Conservation (phyloP, 2,797 vertebrate genomes). For the Acipenser oxyrinchus region DNA sequence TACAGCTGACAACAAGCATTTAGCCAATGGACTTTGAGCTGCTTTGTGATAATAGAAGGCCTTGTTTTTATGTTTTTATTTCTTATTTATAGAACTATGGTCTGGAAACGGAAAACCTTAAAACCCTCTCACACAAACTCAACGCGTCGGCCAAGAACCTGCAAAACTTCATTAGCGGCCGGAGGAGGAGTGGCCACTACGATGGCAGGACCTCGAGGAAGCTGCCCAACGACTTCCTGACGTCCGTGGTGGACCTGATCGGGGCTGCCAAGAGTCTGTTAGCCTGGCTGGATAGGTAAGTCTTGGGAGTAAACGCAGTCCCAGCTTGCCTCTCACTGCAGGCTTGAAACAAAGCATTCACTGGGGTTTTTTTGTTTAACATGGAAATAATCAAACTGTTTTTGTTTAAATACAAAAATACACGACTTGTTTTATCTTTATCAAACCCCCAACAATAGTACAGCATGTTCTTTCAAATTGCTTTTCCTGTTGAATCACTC, state of each 20-base stretch:
- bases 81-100: slow-evolving; percentile 80
- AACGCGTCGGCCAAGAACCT: slow-evolving; percentile 95
- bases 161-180: slow-evolving; percentile 94
- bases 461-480: too few species aligned
- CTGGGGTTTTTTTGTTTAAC: too few species aligned
- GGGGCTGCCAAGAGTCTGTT: slow-evolving; percentile 94
- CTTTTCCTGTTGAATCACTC: too few species aligned
- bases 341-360: too few species aligned
- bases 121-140: slow-evolving; percentile 92
- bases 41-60: slow-evolving; percentile 4
- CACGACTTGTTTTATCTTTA: too few species aligned
- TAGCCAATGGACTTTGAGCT: too few species aligned
- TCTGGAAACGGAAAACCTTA: slow-evolving; percentile 93
- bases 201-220: slow-evolving; percentile 86
- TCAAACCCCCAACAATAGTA: too few species aligned
- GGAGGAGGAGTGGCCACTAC: slow-evolving; percentile 88
- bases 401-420: too few species aligned
- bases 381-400: too few species aligned
- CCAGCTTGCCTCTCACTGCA: background rate
- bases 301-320: slow-evolving; percentile 30
- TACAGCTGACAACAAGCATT: too few species aligned
- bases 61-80: slow-evolving; percentile 6
- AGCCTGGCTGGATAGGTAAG: slow-evolving; percentile 96
- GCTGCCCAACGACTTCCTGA: slow-evolving; percentile 93
- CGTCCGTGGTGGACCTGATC: slow-evolving; percentile 94